Base-by-base conservation (phyloP, 1,140 invertebrate species). In the Colletes latitarsis region DNA sequence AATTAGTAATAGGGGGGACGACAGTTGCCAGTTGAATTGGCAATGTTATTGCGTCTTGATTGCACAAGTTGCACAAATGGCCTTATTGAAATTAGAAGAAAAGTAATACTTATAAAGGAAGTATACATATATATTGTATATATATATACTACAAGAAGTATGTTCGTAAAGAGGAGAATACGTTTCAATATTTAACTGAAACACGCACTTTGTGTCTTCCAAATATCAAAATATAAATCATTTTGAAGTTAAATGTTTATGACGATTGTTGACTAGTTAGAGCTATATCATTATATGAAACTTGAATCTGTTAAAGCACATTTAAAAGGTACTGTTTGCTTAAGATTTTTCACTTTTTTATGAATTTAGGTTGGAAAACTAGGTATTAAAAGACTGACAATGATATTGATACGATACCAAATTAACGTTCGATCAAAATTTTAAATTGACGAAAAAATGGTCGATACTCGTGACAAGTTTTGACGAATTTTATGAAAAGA, bases 131-230 rank as follows among this genome's bases (percentile, higher is more conserved):
- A 9, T 43, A 9, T 43, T 41, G 39, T 63, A 60, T 19, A n/a
- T 53, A 43, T 49, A 73, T 46, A 19, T 21, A 62, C 9, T 60
- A 67, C 15, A 64, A 64, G n/a, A 81, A 21, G 43, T 66, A 80
- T 68, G 43, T 83, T 69, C 58, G 41, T 80, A 30, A 55, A 69
- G 39, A 39, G 43, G 21, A 55, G 72, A 70, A 46, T 15, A 68
- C 6, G 57, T 58, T 39, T 21, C 58, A 70, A 58, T 63, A 71
- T 55, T 77, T 66, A 67, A 68, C 21, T 5, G 43, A 81, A 81
- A 81, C 67, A 72, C 77, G 77, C 77, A 66, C 70, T 84, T 74
- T 64, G 60, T 66, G 84, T 85, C 84, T 85, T 85, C 84, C 84
- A 85, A 77, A n/a, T 77, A 82, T 84, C 60, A 64, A 39, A 82